phyloP scores from a whole-genome alignment of 1,140 invertebrate species.

The Drosophila nannoptera region DNA sequence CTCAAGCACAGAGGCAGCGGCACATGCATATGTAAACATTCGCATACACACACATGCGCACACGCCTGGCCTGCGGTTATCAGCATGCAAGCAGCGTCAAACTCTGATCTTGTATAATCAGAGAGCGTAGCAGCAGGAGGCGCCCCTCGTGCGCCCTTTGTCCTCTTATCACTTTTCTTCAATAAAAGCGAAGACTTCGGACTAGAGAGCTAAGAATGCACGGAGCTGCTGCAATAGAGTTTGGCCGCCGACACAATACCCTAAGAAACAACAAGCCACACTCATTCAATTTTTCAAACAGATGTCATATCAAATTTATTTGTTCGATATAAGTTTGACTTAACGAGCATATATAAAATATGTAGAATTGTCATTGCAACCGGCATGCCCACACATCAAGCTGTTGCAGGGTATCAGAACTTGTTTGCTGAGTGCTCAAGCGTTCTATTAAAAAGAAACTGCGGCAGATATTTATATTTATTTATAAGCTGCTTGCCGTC shows the following conservation, averaged over 20 bases:
- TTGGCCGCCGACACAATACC: too few species aligned
- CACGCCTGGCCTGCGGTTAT: conserved; percentile 18
- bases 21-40: neutral
- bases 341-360: too few species aligned
- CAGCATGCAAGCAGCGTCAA: conserved; percentile 11
- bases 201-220: too few species aligned
- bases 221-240: too few species aligned
- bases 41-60: neutral
- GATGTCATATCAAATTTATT: too few species aligned
- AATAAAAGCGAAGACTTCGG: too few species aligned
- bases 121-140: conserved; percentile 5
- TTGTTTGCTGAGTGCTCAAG: neutral
- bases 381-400: neutral
- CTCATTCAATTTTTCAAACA: too few species aligned
- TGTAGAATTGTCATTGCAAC: neutral
- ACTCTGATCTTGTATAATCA: conserved; percentile 26
- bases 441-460: neutral
- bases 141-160: too few species aligned
- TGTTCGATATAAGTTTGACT: too few species aligned
- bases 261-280: neutral
- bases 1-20: neutral
- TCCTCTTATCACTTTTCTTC: neutral
- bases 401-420: neutral
- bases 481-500: neutral
- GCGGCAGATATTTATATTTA: neutral